phyloP scores from a whole-genome alignment of 2,113 vertebrate species.

The Acrocephalus kingi region DNA sequence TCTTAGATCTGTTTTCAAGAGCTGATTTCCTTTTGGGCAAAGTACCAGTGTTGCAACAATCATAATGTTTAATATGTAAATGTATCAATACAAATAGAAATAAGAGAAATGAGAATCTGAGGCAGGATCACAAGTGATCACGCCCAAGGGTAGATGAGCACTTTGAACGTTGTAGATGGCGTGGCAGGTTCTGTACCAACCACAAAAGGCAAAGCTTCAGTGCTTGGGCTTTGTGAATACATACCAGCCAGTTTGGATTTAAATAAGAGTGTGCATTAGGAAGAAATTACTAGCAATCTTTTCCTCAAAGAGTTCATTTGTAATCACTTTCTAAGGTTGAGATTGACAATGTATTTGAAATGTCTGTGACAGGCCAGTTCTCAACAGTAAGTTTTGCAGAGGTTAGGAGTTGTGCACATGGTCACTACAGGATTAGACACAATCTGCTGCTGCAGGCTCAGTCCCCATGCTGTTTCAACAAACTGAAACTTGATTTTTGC shows the following conservation, averaged over 20 bases:
- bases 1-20: background rate
- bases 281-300: background rate
- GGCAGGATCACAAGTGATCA: background rate
- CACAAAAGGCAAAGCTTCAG: background rate
- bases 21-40: background rate
- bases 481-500: background rate
- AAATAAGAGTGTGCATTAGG: background rate
- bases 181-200: background rate
- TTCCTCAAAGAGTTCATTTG: background rate
- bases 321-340: background rate
- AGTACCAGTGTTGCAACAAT: background rate
- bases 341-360: background rate
- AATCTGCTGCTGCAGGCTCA: background rate
- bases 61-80: accelerated
- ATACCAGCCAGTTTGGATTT: background rate
- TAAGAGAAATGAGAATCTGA: background rate
- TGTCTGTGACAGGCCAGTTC: background rate
- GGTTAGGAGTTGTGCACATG: background rate
- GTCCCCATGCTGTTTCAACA: background rate
- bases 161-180: background rate
- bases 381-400: background rate
- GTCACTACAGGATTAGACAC: background rate
- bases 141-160: background rate
- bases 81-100: background rate
- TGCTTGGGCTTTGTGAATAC: background rate